Evolutionary conservation across 2,113 vertebrate species (phyloP).

Genomic region (Tragelaphus imberbis): DNA sequence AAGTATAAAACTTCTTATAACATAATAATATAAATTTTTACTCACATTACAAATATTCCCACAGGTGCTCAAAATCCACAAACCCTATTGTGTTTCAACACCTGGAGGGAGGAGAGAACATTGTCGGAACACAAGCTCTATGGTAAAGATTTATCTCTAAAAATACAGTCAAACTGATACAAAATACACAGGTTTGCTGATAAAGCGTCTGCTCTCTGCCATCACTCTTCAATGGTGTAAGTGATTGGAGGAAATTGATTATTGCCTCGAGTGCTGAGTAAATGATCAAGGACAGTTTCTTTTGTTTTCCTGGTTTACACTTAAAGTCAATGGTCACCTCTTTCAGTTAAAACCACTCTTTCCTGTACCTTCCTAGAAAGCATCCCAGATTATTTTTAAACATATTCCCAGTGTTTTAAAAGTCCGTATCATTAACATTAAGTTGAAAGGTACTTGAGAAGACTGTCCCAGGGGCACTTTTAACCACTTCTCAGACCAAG

Average conservation of each 20-base stretch:
- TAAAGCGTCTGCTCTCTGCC: not conserved
- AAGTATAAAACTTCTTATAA: not conserved
- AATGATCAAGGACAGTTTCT: not conserved
- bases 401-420: not conserved
- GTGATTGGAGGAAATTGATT: slow-evolving; percentile 48
- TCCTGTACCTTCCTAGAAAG: not conserved
- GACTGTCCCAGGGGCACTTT: not conserved
- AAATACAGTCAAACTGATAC: slow-evolving; percentile 2
- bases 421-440: not conserved
- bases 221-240: not conserved
- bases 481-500: not conserved
- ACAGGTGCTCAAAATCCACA: not conserved
- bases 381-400: not conserved
- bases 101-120: not conserved
- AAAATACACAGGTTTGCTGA: not conserved
- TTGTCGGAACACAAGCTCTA: not conserved
- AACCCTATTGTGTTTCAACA: not conserved
- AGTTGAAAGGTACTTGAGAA: not conserved
- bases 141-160: not conserved
- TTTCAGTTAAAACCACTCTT: not conserved
- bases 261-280: not conserved
- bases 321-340: not conserved
- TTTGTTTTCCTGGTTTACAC: not conserved
- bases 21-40: not conserved
- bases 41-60: not conserved